A percentile compares a stretch with the other conserved stretches of the same genome.
These are phyloP conservation scores for Corvus hawaiiensis DNA, from an alignment of 2,113 vertebrate genomes.

Conservation along the genomic window DNA sequence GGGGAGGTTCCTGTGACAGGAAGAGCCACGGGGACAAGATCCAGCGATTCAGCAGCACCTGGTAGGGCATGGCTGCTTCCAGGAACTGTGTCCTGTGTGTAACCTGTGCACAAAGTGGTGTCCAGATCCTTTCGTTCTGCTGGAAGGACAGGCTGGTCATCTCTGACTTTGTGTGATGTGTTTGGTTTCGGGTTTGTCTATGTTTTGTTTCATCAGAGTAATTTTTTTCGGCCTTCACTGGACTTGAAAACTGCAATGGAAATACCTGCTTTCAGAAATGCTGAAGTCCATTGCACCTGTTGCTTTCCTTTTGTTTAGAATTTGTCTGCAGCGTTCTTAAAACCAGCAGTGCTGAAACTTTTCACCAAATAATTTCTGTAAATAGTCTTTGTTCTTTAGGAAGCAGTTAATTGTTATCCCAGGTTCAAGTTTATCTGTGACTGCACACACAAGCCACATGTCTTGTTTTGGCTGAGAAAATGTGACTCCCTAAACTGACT, in stretches of 20 bases:
- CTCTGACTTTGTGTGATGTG: not conserved
- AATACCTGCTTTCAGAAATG: not conserved
- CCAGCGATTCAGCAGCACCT: not conserved
- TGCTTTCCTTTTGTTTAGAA: not conserved
- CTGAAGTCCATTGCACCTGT: not conserved
- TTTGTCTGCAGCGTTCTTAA: not conserved
- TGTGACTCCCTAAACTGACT: not conserved
- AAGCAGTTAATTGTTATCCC: not conserved
- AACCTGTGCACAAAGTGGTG: not conserved
- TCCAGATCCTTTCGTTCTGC: not conserved
- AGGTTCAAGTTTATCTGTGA: not conserved
- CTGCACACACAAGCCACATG: not conserved
- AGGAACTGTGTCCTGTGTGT: not conserved
- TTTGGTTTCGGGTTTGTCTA: not conserved
- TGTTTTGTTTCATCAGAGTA: not conserved
- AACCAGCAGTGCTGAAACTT: not conserved
- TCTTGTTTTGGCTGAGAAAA: not conserved
- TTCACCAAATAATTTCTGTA: not conserved
- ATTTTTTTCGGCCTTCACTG: not conserved
- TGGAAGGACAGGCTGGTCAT: not conserved
- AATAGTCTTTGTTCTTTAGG: not conserved
- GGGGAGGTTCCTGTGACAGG: not conserved
- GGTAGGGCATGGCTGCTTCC: not conserved
- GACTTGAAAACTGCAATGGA: not conserved
- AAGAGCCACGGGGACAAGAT: not conserved